Conservation (phyloP, 2,113 vertebrate species). For the Anarrhichthys ocellatus region DNA sequence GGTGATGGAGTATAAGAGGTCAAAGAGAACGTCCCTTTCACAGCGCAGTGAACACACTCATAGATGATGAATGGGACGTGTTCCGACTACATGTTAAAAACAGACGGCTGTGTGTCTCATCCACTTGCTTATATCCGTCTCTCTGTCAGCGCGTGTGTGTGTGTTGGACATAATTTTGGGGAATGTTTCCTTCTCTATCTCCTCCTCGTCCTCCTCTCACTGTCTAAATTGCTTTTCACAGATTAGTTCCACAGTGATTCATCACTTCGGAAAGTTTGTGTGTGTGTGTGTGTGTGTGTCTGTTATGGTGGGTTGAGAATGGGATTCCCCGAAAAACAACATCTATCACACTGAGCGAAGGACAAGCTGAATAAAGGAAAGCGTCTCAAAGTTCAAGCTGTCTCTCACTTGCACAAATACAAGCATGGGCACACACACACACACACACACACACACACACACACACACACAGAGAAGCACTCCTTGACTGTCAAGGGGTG, state of each 20-base stretch:
- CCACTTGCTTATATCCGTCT: neutral
- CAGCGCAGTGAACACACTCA: slow-evolving; percentile 37
- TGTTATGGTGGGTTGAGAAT: neutral
- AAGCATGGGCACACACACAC: neutral
- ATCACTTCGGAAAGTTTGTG: neutral
- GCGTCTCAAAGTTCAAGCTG: slow-evolving; percentile 27
- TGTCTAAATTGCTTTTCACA: slow-evolving; percentile 28
- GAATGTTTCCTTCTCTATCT: neutral
- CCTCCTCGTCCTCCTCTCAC: neutral
- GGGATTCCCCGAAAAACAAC: slow-evolving; percentile 30
- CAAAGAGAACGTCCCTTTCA: slow-evolving; percentile 44
- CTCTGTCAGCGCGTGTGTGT: slow-evolving; percentile 2
- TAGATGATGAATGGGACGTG: neutral
- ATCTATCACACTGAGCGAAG: slow-evolving; percentile 31
- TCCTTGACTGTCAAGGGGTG: neutral
- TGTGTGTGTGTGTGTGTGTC: neutral
- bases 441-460: neutral
- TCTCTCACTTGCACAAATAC: slow-evolving; percentile 21
- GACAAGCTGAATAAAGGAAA: slow-evolving; percentile 34
- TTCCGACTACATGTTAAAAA: slow-evolving; percentile 25
- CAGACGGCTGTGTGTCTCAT: slow-evolving; percentile 1
- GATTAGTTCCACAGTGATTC: slow-evolving; percentile 25
- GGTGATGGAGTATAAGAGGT: slow-evolving; percentile 41
- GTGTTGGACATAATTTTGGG: neutral
- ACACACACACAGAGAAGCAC: neutral